Evolutionary conservation across 2,797 vertebrate species (phyloP), one percentile per base, ranked within the genome.

Genomic region (Poecile montanus): DNA sequence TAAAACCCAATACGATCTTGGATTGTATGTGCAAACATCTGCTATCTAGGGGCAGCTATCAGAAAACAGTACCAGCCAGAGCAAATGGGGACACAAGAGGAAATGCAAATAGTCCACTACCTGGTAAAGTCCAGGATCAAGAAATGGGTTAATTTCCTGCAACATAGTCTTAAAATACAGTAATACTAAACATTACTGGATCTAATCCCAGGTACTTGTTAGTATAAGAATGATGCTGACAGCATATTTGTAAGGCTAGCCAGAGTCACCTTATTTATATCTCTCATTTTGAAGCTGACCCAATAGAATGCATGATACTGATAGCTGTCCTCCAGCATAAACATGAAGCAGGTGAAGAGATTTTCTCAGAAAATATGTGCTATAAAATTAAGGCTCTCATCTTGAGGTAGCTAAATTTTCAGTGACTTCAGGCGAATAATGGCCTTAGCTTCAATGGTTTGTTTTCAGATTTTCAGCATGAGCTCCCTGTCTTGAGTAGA

Each of bases 341-440:
- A 73, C 13, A 11, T 17, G 56, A 66, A 74, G 19, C 21, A 48
- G 20, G 18, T 38, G 10, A 54, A 74, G 30, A 67, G 19, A 71
- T 51, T 62, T 83, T 45, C 13, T 34, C 23, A 56, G 25, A 42
- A 4, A 53, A 25, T 48, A 67, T 40, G 7, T 53, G 50, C 27
- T 58, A 13, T 63, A 81, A 66, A 61, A 40, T 10, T 15, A 29
- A 58, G 32, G 26, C 26, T 92, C 6, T 10, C 54, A 54, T 36
- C 53, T 70, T 54, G 75, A 97, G 63, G 79, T 88, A 94, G 92
- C 58, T 84, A n/a, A 40, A 70, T 79, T 94, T 94, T 94, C 85
- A 76, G 73, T 80, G 34, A 48, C 10, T 65, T 67, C n/a, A 73
- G 60, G 72, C n/a, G 92, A 78, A 85, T 42, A 26, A 29, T 13